Base-by-base conservation (phyloP, 2,888 invertebrate genomes). In the Flabesymbios commensalis region DNA sequence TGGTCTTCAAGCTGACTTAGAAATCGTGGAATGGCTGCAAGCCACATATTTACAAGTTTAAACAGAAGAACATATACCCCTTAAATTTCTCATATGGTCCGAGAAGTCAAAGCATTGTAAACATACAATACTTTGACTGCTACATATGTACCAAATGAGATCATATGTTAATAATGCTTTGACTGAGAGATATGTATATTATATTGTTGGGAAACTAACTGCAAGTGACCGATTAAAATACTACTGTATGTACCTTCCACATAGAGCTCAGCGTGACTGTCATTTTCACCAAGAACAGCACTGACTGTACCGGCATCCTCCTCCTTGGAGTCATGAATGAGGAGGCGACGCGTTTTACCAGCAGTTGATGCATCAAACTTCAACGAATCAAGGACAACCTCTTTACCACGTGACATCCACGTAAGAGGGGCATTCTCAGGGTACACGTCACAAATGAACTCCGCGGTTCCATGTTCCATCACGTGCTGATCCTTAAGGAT, bases 351-450 rank as follows among this genome's bases (percentile, higher is more conserved):
- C 5, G 71, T 65, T 5, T 61, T 67, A 22, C 73, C 75, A 24
- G 77, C 74, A 10, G 19, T 60, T 17, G 43, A 26, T 48, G 71
- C 57, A 45, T 75, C 61, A 36, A 72, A 65, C 42, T 71, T 74
- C n/a, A n/a, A n/a, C n/a, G 66, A 60, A 26, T 51, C 70, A 73
- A 53, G 26, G 29, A 51, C 48, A 33, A 65, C 24, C 32, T 65
- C 57, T 7, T 41, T 45, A 31, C 60, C 76, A 75, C 94, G 89
- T 80, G 94, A 93, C 79, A 90, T 93, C 96, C 96, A 96, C 67
- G 90, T 88, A 1, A 95, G 93, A 57, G 92, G 84, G 19, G 94
- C 94, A 80, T 96, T 95, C 47, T 94, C 95, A 85, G 95, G 95
- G 24, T 94, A 94, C n/a, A 96, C 85, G 82, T 95, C 94, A 70